These are phyloP conservation scores for Halocaridina rubra DNA, from an alignment of 2,888 invertebrate species.

Conservation along the genomic window DNA sequence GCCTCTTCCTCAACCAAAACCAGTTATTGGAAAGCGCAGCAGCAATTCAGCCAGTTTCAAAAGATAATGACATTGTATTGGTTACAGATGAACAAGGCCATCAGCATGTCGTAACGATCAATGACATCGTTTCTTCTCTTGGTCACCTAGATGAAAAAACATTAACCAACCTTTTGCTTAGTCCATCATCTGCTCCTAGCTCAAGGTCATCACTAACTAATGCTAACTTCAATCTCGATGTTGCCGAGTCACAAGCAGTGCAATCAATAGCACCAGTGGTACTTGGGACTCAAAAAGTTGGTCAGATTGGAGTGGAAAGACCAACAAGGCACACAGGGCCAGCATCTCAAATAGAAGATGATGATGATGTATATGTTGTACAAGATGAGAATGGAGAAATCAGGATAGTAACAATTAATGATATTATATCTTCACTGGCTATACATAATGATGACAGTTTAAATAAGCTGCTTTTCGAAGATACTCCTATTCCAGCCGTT, in stretches of 20 bases:
- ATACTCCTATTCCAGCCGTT: neutral
- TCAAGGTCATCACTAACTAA: neutral
- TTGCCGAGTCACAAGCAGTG: neutral
- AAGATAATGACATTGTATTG: neutral
- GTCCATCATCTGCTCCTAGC: neutral
- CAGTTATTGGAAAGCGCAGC: no score
- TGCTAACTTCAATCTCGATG: neutral
- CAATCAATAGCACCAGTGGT: no score
- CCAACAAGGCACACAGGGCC: neutral
- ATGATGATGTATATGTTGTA: constrained; percentile 21
- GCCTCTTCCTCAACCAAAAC: no score
- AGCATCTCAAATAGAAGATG: neutral
- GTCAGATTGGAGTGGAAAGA: neutral
- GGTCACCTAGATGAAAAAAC: constrained; percentile 36
- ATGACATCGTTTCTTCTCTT: constrained; percentile 56
- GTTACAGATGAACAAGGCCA: constrained; percentile 52
- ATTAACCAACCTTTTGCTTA: constrained; percentile 29
- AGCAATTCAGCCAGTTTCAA: neutral
- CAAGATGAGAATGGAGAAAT: constrained; percentile 24
- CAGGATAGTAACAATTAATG: neutral
- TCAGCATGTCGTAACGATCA: constrained; percentile 41
- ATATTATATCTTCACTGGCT: constrained; percentile 7
- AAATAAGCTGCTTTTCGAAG: constrained; percentile 17
- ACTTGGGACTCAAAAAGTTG: neutral
- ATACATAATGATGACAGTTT: constrained; percentile 3